phyloP scores from a whole-genome alignment of 1,140 invertebrate species.

The Eriocheir sinensis region DNA sequence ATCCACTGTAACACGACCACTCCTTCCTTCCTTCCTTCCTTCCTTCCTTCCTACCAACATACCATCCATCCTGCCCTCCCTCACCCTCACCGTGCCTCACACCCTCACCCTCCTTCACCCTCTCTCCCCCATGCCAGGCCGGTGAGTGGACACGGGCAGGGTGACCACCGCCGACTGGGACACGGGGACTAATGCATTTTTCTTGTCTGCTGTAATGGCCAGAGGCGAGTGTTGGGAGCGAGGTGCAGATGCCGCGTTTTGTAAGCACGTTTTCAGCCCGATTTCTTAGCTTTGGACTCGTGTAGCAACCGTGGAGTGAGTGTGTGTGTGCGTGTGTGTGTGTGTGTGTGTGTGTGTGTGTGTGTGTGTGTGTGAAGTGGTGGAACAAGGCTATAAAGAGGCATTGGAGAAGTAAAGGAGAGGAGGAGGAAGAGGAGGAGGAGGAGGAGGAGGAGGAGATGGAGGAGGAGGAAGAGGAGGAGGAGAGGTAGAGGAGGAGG shows the following conservation, averaged over 20 bases:
- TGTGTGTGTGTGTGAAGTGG: neutral
- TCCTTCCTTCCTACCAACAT: neutral
- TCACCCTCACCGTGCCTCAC: neutral
- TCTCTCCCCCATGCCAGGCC: neutral
- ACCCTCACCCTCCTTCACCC: neutral
- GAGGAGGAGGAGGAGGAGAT: neutral
- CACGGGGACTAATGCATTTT: constrained; percentile 71
- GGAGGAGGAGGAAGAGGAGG: neutral
- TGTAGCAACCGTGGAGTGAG: constrained; percentile 50
- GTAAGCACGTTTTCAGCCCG: constrained; percentile 61
- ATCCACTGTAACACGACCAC: neutral
- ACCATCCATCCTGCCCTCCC: neutral
- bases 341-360: neutral
- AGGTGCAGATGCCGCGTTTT: constrained; percentile 55
- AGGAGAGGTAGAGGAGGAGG: neutral
- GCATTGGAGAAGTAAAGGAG: neutral
- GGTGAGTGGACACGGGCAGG: constrained; percentile 23
- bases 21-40: neutral
- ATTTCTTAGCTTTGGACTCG: constrained; percentile 57
- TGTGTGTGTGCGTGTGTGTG: neutral
- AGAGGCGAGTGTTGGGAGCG: constrained; percentile 63
- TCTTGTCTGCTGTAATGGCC: constrained; percentile 69
- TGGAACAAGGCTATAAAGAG: neutral
- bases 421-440: neutral
- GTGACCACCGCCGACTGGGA: constrained; percentile 40